Evolutionary conservation across 2,888 invertebrate species (phyloP).

Genomic region (Calliphora vomitoria): DNA sequence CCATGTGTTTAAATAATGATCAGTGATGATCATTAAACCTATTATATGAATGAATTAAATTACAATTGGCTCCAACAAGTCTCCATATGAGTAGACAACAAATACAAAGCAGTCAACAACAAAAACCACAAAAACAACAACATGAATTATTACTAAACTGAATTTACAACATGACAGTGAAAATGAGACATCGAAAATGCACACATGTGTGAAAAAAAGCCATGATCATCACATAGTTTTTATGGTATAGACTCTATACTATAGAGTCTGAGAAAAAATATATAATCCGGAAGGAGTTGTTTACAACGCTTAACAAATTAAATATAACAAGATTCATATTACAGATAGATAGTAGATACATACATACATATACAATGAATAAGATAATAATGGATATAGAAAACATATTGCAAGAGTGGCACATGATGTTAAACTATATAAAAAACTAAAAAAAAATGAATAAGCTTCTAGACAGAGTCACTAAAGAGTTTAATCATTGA

Average conservation of each 20-base stretch:
- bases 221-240: slow-evolving; percentile 33
- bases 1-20: slow-evolving; percentile 67
- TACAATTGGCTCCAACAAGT: slow-evolving; percentile 69
- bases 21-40: slow-evolving; percentile 44
- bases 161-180: slow-evolving; percentile 55
- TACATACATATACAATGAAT: neutral
- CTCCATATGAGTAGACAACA: slow-evolving; percentile 63
- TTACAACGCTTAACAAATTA: slow-evolving; percentile 44
- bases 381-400: neutral
- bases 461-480: neutral
- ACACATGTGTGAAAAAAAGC: slow-evolving; percentile 66
- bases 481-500: neutral
- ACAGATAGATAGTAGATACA: slow-evolving; percentile 32
- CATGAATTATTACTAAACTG: slow-evolving; percentile 40
- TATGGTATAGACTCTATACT: no score
- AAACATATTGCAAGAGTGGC: slow-evolving; percentile 18
- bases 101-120: slow-evolving; percentile 5
- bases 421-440: slow-evolving; percentile 4
- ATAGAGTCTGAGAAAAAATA: slow-evolving; percentile 41
- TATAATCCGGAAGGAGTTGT: slow-evolving; percentile 70
- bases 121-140: slow-evolving; percentile 28
- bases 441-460: neutral
- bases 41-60: slow-evolving; percentile 62
- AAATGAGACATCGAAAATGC: slow-evolving; percentile 61
- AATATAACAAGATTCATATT: slow-evolving; percentile 46